Evolutionary conservation across 2,888 invertebrate species (phyloP).

Genomic region (Pseudococcus viburni): DNA sequence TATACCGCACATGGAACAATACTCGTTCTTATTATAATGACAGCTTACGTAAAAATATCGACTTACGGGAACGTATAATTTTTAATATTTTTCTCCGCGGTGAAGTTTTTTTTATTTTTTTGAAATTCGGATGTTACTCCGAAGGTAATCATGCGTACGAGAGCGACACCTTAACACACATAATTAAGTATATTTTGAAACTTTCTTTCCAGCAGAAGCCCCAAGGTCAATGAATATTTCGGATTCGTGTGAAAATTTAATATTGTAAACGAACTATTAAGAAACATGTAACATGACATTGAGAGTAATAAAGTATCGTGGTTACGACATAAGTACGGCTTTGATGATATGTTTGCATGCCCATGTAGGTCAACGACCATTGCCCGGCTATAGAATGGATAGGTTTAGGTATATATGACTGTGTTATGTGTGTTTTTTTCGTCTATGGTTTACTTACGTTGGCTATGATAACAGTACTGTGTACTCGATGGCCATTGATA

Average conservation of each 20-base stretch:
- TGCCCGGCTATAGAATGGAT: conserved; percentile 1
- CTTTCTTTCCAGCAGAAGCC: conserved; percentile 54
- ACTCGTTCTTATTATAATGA: conserved; percentile 49
- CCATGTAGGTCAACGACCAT: conserved; percentile 63
- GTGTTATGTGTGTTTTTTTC: conserved; percentile 18
- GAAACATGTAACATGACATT: conserved; percentile 59
- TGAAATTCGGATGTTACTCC: conserved; percentile 53
- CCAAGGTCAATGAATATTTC: conserved; percentile 58
- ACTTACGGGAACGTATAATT: conserved; percentile 51
- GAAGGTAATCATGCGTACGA: conserved; percentile 52
- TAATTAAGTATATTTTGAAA: conserved; percentile 61
- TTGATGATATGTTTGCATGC: conserved; percentile 63
- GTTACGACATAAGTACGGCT: conserved; percentile 57
- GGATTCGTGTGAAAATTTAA: conserved; percentile 62
- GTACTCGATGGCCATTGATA: conserved; percentile 50
- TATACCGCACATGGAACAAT: conserved; percentile 28
- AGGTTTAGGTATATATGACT: neutral
- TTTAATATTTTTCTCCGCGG: conserved; percentile 14
- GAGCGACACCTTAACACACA: conserved; percentile 54
- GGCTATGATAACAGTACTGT: neutral
- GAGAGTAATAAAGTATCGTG: conserved; percentile 58
- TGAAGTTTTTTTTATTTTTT: neutral
- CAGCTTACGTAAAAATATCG: conserved; percentile 55
- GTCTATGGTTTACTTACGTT: neutral
- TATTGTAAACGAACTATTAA: conserved; percentile 54